Evolutionary conservation across 2,888 invertebrate genomes (phyloP), one percentile per base, ranked within the genome.

Genomic region (Tipula vernalis): DNA sequence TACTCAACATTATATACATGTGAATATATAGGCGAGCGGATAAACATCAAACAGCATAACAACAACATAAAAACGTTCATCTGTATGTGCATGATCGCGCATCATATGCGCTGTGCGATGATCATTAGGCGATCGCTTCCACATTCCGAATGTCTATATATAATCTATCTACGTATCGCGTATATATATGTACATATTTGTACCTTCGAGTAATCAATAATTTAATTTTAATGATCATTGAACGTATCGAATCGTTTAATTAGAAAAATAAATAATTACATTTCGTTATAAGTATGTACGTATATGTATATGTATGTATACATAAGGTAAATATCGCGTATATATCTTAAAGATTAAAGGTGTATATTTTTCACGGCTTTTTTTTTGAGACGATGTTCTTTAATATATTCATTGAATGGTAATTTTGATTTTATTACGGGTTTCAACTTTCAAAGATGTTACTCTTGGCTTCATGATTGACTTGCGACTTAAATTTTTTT

Each of bases 231-330:
- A 71, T 71, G 71, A 71, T 71, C 71, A 71, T 71, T 71, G 71
- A 71, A 71, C 71, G 71, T 71, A 71, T 71, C 71, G 71, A 71
- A 71, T 71, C 28, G 71, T 71, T 71, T 71, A 71, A 71, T 71
- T 71, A 71, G 71, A 71, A 71, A 71, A 71, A 71, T 71, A 71
- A 71, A 71, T 71, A 71, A 71, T 71, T 71, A 71, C 71, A 71
- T 71, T 71, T 71, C 71, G 28, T 28, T 71, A 71, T 71, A 71
- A 28, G 51, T 51, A 51, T 51, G 12, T 47, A 12, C 2, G 13
- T 47, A 51, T n/a, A 5, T 51, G n/a, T 44, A 44, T 44, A 42
- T 42, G 12, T 42, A 44, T 44, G 12, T 10, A 41, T 41, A 41
- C 10, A 41, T 51, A 57, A 71, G 10, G 28, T 71, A 28, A 10